These are phyloP conservation scores for Cochlearius cochlearius DNA, from an alignment of 2,113 vertebrate genomes.

Conservation along the genomic window DNA sequence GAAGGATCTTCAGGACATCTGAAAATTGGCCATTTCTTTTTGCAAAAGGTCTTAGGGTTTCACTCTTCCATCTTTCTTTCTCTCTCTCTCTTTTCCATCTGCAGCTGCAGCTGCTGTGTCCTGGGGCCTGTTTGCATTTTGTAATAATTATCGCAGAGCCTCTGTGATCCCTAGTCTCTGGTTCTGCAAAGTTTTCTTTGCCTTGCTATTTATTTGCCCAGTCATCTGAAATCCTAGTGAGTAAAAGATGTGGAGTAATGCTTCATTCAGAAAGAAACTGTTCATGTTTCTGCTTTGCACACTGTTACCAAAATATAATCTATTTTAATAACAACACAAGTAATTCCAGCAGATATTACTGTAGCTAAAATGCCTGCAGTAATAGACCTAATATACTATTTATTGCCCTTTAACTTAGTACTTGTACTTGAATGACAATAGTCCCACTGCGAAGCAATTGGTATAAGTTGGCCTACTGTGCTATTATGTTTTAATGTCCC, in stretches of 20 bases:
- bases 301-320: background rate
- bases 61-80: background rate
- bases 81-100: background rate
- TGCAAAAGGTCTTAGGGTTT: background rate
- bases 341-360: constrained; percentile 28
- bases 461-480: constrained; percentile 6
- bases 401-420: constrained; percentile 22
- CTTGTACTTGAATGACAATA: constrained; percentile 44
- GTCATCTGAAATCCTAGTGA: background rate
- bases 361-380: constrained; percentile 6
- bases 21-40: background rate
- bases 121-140: background rate
- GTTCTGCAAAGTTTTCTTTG: background rate
- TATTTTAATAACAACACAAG: constrained; percentile 53
- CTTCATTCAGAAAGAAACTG: background rate
- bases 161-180: background rate
- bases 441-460: constrained; percentile 38
- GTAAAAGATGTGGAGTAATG: background rate
- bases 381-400: constrained; percentile 25
- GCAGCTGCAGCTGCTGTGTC: background rate
- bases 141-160: background rate
- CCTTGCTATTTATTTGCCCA: background rate
- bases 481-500: constrained; percentile 30
- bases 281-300: background rate
- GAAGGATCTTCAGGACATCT: background rate